phyloP scores from a whole-genome alignment of 2,797 vertebrate species.

The Alca torda region DNA sequence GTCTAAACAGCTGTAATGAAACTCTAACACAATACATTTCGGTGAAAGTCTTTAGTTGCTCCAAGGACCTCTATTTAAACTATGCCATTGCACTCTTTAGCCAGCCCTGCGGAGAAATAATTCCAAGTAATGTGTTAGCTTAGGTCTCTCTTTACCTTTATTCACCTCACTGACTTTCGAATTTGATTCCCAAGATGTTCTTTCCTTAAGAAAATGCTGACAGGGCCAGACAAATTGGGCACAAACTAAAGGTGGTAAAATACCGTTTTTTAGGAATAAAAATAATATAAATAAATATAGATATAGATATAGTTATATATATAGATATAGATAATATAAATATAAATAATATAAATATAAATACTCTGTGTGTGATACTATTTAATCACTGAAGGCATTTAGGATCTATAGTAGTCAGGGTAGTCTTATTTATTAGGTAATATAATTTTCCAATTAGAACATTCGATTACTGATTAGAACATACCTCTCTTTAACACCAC shows the following conservation, averaged over 20 bases:
- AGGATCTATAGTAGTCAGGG: background rate
- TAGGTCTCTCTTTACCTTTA: background rate
- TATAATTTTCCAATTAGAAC: background rate
- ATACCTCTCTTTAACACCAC: rapidly evolving
- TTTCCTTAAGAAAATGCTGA: background rate
- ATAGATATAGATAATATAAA: background rate
- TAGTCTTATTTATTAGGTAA: background rate
- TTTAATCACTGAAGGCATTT: background rate
- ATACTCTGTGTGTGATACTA: background rate
- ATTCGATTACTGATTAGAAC: background rate
- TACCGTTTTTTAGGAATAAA: background rate
- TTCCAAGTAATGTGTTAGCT: background rate
- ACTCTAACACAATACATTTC: background rate
- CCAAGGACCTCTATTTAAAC: background rate
- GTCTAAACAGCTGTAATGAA: background rate
- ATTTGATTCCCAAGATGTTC: background rate
- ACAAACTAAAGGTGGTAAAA: background rate
- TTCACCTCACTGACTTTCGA: background rate
- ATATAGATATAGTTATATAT: background rate
- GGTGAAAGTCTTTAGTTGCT: background rate
- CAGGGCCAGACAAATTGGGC: background rate
- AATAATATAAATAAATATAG: background rate
- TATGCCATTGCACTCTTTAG: background rate
- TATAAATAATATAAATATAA: background rate
- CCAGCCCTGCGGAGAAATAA: background rate